Conservation (phyloP, 1,140 invertebrate genomes). For the Bombus difficillimus region DNA sequence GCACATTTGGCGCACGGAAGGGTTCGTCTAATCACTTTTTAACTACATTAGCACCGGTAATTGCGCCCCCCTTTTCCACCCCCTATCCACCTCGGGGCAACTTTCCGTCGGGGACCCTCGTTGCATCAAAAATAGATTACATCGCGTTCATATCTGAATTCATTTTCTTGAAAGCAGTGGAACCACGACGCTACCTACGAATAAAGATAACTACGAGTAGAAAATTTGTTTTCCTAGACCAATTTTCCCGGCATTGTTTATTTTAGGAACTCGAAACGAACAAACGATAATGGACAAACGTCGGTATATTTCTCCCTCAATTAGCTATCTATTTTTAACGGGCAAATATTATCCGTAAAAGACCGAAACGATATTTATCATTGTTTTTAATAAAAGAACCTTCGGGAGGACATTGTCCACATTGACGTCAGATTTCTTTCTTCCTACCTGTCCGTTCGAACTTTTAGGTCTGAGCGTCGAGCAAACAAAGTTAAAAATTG, state of each 20-base stretch:
- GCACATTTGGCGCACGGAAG: constrained; percentile 56
- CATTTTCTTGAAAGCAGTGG: constrained; percentile 50
- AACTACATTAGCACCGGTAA: constrained; percentile 67
- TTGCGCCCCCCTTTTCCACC: constrained; percentile 12
- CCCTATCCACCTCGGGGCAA: constrained; percentile 15
- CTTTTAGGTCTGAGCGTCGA: neutral
- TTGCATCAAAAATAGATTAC: constrained; percentile 70
- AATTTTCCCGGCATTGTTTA: neutral
- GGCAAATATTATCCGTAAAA: neutral
- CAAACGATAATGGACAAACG: neutral
- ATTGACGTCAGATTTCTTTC: constrained; percentile 7
- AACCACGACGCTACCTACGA: neutral
- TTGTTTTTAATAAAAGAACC: neutral
- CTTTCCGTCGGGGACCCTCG: constrained; percentile 44
- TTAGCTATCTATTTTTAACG: neutral
- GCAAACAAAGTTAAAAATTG: constrained; percentile 38
- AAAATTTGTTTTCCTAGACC: neutral
- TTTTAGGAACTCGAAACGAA: neutral
- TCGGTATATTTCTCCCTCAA: neutral
- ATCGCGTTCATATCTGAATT: constrained; percentile 53
- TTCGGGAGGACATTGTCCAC: neutral
- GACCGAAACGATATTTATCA: neutral
- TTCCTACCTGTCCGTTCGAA: neutral
- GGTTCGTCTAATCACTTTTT: constrained; percentile 69
- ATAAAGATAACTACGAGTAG: constrained; percentile 12